Evolutionary conservation across 1,140 invertebrate species (phyloP).

Genomic region (Lucilia sericata): DNA sequence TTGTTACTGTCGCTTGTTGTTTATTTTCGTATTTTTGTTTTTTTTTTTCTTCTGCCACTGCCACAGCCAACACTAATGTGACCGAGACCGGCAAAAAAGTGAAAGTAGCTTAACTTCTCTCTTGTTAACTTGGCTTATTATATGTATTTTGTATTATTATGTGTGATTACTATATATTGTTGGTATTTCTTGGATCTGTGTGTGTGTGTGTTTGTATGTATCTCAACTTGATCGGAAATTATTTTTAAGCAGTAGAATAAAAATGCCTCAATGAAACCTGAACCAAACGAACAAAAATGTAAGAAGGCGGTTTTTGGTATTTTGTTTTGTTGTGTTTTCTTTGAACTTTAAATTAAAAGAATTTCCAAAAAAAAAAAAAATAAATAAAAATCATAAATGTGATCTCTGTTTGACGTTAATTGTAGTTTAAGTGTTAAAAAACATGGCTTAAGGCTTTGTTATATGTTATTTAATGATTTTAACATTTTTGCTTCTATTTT

Average conservation of each 20-base stretch:
- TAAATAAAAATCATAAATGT: not conserved
- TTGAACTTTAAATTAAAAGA: not conserved
- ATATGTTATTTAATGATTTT: not conserved
- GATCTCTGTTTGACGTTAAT: not conserved
- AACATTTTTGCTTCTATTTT: no score
- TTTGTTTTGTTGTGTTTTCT: constrained; percentile 30
- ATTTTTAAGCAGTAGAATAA: constrained; percentile 9
- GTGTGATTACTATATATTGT: not conserved
- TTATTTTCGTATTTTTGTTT: not conserved
- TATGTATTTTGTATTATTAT: constrained; percentile 4
- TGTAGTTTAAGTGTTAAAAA: constrained; percentile 7
- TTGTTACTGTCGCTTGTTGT: not conserved
- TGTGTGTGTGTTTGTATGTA: not conserved
- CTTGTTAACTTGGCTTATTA: constrained; percentile 38
- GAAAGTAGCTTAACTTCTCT: constrained; percentile 39
- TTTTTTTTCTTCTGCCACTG: constrained; percentile 22
- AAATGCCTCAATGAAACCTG: not conserved
- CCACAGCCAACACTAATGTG: not conserved
- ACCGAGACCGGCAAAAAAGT: constrained; percentile 41
- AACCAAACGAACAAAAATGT: not conserved
- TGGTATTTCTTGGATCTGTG: not conserved
- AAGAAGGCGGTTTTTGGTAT: constrained; percentile 29
- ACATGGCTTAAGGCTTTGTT: not conserved
- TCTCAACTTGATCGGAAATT: not conserved
- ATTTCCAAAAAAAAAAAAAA: not conserved